phyloP scores from a whole-genome alignment of 1,140 invertebrate genomes.

The Drosophila repletoides region DNA sequence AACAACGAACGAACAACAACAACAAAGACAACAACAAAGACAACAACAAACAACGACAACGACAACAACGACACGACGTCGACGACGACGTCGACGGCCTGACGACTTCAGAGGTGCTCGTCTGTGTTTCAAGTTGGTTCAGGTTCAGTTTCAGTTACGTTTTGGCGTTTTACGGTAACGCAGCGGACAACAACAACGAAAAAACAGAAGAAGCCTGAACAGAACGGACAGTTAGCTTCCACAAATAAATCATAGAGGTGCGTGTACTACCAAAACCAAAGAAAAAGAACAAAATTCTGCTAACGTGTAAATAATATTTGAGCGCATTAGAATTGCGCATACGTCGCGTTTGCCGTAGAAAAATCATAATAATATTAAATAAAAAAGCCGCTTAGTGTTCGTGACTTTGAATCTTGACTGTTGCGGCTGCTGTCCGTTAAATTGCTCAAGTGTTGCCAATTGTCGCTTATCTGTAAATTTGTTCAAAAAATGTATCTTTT shows the following conservation, averaged over 20 bases:
- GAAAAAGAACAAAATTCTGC: slow-evolving; percentile 40
- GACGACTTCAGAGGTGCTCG: slow-evolving; percentile 51
- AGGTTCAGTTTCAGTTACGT: slow-evolving; percentile 75
- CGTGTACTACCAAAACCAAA: slow-evolving; percentile 28
- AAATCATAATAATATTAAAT: neutral
- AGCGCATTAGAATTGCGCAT: slow-evolving; percentile 59
- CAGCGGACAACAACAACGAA: slow-evolving; percentile 43
- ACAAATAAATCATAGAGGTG: slow-evolving; percentile 13
- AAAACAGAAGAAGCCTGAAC: neutral
- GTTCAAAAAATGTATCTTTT: slow-evolving; percentile 2
- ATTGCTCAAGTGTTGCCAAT: slow-evolving; percentile 58
- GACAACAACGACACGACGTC: slow-evolving; percentile 6
- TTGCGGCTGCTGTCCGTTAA: slow-evolving; percentile 56
- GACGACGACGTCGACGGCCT: slow-evolving; percentile 8
- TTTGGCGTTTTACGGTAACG: slow-evolving; percentile 80
- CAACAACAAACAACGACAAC: slow-evolving; percentile 12
- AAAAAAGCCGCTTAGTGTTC: slow-evolving; percentile 53
- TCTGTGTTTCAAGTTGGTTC: slow-evolving; percentile 60
- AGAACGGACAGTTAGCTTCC: slow-evolving; percentile 21
- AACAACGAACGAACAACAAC: neutral
- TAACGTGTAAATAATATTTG: slow-evolving; percentile 65
- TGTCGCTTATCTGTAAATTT: slow-evolving; percentile 44
- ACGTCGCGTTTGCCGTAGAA: slow-evolving; percentile 47
- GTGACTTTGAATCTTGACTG: slow-evolving; percentile 57
- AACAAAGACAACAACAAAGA: neutral